A percentile compares a stretch with the other conserved stretches of the same genome.
These are phyloP conservation scores for Pseudolaguvia tuberculata DNA, from an alignment of 2,113 vertebrate species.

Conservation along the genomic window DNA sequence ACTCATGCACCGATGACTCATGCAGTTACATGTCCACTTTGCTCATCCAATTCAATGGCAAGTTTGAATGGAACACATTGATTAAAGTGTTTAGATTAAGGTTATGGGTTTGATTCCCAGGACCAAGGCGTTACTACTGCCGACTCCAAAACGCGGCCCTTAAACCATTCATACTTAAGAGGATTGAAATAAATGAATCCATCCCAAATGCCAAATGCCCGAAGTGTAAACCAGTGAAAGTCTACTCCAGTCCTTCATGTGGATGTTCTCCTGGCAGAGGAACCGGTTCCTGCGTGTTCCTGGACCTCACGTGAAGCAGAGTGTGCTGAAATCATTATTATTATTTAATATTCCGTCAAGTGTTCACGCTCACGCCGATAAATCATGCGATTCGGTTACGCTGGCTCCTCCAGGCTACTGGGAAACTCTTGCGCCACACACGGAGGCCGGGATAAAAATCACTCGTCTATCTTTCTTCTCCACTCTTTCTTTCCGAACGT, in stretches of 20 bases:
- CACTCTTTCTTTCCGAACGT: background rate
- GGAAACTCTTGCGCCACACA: slow-evolving; percentile 1
- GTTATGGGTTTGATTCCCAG: too few species aligned
- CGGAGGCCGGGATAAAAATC: slow-evolving; percentile 7
- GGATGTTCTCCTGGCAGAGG: background rate
- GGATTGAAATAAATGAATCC: too few species aligned
- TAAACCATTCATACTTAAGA: too few species aligned
- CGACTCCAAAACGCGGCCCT: too few species aligned
- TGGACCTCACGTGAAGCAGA: background rate
- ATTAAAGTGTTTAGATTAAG: too few species aligned
- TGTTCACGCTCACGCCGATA: background rate
- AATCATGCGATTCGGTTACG: background rate
- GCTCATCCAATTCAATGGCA: background rate
- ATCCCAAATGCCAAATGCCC: too few species aligned
- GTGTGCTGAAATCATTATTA: background rate
- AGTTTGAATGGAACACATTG: too few species aligned
- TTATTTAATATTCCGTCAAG: slow-evolving; percentile 21
- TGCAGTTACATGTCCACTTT: too few species aligned
- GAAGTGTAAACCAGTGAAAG: too few species aligned
- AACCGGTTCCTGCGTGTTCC: background rate
- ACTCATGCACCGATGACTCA: too few species aligned
- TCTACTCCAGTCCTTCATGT: background rate
- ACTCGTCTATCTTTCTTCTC: slow-evolving; percentile 8
- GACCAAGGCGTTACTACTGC: too few species aligned
- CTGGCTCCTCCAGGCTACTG: slow-evolving; percentile 6